Conservation (phyloP, 2,888 invertebrate species). For the Drosophila meridionalis region DNA sequence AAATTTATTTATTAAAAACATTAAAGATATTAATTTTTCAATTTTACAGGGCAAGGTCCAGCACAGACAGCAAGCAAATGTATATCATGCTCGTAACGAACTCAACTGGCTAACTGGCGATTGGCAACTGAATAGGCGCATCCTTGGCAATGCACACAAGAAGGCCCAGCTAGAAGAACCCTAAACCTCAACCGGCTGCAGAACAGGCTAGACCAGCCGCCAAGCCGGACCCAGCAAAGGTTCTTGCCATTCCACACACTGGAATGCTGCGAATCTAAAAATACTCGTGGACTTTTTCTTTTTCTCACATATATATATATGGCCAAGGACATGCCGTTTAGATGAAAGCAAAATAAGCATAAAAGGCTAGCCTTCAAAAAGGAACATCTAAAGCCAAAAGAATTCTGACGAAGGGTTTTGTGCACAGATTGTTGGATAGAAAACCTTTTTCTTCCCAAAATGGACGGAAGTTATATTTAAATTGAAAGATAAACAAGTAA, state of each 20-base stretch:
- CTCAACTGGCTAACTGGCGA: conserved; percentile 62
- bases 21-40: too few relatives aligned
- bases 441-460: too few relatives aligned
- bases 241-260: conserved; percentile 43
- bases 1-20: too few relatives aligned
- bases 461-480: too few relatives aligned
- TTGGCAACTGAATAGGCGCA: conserved; percentile 65
- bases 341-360: too few relatives aligned
- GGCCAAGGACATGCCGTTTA: too few relatives aligned
- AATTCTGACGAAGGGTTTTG: too few relatives aligned
- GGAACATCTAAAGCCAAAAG: too few relatives aligned
- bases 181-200: conserved; percentile 43
- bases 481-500: too few relatives aligned
- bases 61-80: conserved; percentile 37
- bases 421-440: too few relatives aligned
- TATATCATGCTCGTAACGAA: conserved; percentile 48
- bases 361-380: too few relatives aligned
- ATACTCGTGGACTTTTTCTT: conserved; percentile 41
- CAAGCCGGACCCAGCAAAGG: conserved; percentile 58
- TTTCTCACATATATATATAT: conserved; percentile 9
- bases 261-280: conserved; percentile 32
- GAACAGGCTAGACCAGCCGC: conserved; percentile 53
- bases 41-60: conserved; percentile 23
- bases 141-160: conserved; percentile 35
- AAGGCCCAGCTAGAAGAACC: conserved; percentile 22